Percentiles rank a stretch among this genome's conserved stretches.
Conservation (phyloP, 2,113 vertebrate species). For the Marmota monax region DNA sequence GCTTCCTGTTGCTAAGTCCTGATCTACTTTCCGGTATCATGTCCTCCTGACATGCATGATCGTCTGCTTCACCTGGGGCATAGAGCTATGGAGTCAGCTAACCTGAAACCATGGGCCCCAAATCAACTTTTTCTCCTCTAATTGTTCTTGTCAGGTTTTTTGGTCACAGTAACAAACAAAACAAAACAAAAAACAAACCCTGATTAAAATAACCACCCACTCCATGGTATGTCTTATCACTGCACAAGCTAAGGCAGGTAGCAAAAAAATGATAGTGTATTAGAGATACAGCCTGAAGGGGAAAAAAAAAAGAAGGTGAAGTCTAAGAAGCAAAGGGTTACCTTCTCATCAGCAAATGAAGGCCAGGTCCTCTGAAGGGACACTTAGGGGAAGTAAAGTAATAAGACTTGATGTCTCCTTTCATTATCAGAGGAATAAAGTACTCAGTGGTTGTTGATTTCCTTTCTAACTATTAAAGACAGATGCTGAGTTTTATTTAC, state of each 20-base stretch:
- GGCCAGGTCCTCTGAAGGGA: not conserved
- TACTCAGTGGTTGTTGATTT: not conserved
- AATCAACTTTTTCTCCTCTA: no score
- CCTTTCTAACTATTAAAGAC: not conserved
- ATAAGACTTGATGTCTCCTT: not conserved
- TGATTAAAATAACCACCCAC: not conserved
- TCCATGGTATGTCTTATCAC: not conserved
- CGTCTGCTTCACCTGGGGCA: no score
- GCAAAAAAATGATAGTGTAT: not conserved
- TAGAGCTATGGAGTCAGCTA: no score
- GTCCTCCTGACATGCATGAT: no score
- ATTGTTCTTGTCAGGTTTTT: no score
- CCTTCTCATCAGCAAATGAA: not conserved
- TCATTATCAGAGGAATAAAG: not conserved
- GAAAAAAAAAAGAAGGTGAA: not conserved
- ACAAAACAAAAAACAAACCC: no score
- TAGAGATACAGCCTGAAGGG: not conserved
- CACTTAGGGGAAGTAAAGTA: not conserved
- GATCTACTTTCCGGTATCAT: no score
- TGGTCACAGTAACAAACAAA: no score
- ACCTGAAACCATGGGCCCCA: no score
- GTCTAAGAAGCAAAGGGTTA: not conserved
- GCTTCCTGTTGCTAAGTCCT: no score
- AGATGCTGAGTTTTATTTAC: not conserved
- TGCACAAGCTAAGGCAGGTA: not conserved